Evolutionary conservation across 1,140 invertebrate species (phyloP), one percentile per base, ranked within the genome.

Genomic region (Drosophila kanapiae): DNA sequence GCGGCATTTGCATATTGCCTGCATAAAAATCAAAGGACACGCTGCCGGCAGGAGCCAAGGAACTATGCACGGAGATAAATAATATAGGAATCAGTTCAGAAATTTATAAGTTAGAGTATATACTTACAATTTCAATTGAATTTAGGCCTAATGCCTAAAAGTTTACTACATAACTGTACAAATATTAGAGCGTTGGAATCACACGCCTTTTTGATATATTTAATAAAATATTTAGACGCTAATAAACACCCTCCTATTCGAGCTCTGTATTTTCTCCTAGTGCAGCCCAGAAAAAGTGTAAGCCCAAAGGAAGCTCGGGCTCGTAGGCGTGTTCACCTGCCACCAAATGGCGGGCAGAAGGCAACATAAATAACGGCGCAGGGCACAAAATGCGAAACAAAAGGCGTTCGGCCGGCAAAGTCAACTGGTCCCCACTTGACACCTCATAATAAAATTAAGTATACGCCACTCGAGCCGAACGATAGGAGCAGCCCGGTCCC

Each of bases 401-500:
- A 75, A 80, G 69, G 65, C 59, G 69, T 58, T 70, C 69, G 51
- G 67, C 68, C 18, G 65, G 51, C 61, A 69, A 87, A 86, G 84
- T 88, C 85, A 82, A 80, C 78, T 78, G 80, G 72, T 69, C 75
- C 86, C 83, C 91, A 92, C 91, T 92, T 92, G 91, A 92, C 91
- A 92, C 91, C 90, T 92, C 91, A 92, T 92, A 91, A 92, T 92
- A 87, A 91, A 92, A 92, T 91, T 87, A 91, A 91, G 88, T 91
- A 91, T 91, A 91, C 88, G 88, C 88, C 88, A 91, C 78, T 83
- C 78, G 72, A 59, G 63, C 56, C 83, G 54, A 67, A 67, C 51
- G 47, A 45, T 60, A 62, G 68, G 61, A 42, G 65, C 62, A 60
- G 38, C 67, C 59, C 33, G 18, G 56, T 40, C 63, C 63, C 40